Conservation (phyloP, 2,888 invertebrate species). For the Eledone cirrhosa region DNA sequence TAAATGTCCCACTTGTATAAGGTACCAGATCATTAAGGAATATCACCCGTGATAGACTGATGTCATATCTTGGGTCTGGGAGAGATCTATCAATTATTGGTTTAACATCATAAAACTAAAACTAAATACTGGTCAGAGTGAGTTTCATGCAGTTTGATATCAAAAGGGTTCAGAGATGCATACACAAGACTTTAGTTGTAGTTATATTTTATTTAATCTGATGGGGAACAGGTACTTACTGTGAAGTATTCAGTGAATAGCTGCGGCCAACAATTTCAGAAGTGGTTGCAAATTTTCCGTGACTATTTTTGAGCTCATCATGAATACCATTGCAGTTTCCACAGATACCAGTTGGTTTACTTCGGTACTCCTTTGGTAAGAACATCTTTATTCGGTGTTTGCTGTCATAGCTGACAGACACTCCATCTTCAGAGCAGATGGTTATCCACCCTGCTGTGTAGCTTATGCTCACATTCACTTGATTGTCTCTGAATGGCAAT, state of each 20-base stretch:
- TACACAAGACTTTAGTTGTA: no score
- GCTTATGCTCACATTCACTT: not conserved
- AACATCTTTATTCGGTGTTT: conserved; percentile 16
- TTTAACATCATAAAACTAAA: no score
- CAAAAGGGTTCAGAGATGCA: no score
- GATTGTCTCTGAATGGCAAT: not conserved
- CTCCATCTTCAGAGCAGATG: conserved; percentile 11
- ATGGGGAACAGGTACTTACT: not conserved
- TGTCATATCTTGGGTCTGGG: no score
- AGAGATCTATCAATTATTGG: no score
- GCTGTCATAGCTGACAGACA: conserved; percentile 8
- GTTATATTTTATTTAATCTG: no score
- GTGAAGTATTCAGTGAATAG: not conserved
- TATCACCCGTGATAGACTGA: no score
- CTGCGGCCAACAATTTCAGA: conserved; percentile 4
- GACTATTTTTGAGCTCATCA: not conserved
- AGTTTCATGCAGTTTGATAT: no score
- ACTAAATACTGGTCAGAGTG: no score
- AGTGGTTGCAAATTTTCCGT: not conserved
- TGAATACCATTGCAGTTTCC: not conserved
- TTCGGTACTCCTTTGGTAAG: conserved; percentile 9
- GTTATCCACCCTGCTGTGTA: conserved; percentile 11
- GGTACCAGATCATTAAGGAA: no score
- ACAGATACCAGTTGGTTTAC: not conserved
- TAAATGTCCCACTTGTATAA: no score